Conservation (phyloP, 2,797 vertebrate species). For the Merluccius polli region DNA sequence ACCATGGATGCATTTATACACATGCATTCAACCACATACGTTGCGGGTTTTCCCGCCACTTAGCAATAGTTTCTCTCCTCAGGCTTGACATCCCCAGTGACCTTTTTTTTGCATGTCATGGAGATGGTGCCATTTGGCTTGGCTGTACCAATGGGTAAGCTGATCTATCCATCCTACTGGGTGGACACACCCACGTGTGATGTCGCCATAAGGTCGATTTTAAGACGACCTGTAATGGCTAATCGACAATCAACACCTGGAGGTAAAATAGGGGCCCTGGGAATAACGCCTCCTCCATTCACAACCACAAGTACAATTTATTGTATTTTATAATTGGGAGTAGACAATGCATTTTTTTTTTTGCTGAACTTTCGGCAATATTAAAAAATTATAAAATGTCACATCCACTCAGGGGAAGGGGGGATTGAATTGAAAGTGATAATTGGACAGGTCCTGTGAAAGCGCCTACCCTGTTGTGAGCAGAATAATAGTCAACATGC, state of each 20-base stretch:
- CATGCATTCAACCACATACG: background rate
- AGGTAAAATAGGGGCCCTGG: no score
- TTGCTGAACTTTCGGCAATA: background rate
- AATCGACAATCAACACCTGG: no score
- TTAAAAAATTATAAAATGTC: background rate
- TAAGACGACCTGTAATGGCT: background rate
- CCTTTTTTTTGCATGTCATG: background rate
- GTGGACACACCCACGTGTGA: background rate
- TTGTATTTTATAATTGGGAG: background rate
- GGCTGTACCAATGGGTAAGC: background rate
- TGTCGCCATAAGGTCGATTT: background rate
- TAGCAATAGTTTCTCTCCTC: background rate
- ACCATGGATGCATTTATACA: background rate
- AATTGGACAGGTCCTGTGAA: conserved; percentile 60
- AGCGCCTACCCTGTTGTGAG: conserved; percentile 58
- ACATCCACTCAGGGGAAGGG: conserved; percentile 49
- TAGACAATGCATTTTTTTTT: background rate
- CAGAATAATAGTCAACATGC: conserved; percentile 55
- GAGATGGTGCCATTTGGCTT: background rate
- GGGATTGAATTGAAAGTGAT: conserved; percentile 51
- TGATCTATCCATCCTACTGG: no score
- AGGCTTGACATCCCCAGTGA: background rate
- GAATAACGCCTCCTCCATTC: background rate
- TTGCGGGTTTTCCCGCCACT: background rate
- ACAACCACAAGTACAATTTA: no score